phyloP scores from a whole-genome alignment of 2,888 invertebrate genomes.

The Epiblema foenella region DNA sequence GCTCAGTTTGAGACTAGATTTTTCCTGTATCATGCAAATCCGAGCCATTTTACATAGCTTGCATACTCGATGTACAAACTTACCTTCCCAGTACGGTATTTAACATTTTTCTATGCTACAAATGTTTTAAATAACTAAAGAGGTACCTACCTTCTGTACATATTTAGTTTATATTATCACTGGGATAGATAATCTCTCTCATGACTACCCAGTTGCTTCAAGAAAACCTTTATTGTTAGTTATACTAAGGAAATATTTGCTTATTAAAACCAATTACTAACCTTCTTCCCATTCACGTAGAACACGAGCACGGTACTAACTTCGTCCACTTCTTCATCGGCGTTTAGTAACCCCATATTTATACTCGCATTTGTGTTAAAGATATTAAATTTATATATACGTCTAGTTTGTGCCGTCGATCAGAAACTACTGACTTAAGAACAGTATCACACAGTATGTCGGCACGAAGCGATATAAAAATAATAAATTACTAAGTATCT shows the following conservation, averaged over 20 bases:
- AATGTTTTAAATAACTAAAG: too few species aligned
- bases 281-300: conserved; percentile 82
- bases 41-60: too few species aligned
- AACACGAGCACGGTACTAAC: conserved; percentile 71
- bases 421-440: conserved; percentile 28
- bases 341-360: conserved; percentile 70
- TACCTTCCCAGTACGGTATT: too few species aligned
- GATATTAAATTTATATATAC: neutral
- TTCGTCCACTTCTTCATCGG: conserved; percentile 66
- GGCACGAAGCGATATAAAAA: conserved; percentile 20
- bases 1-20: too few species aligned
- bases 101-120: too few species aligned
- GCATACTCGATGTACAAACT: too few species aligned
- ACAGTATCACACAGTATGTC: neutral
- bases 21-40: too few species aligned
- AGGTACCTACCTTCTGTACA: too few species aligned
- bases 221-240: too few species aligned
- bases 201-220: neutral
- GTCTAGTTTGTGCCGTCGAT: conserved; percentile 13
- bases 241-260: neutral
- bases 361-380: conserved; percentile 9
- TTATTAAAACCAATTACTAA: conserved; percentile 54
- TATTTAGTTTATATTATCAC: too few species aligned
- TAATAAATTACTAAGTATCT: conserved; percentile 32
- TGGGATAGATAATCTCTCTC: neutral